Conservation (phyloP, 2,888 invertebrate genomes). For the Cyrtodaria siliqua region DNA sequence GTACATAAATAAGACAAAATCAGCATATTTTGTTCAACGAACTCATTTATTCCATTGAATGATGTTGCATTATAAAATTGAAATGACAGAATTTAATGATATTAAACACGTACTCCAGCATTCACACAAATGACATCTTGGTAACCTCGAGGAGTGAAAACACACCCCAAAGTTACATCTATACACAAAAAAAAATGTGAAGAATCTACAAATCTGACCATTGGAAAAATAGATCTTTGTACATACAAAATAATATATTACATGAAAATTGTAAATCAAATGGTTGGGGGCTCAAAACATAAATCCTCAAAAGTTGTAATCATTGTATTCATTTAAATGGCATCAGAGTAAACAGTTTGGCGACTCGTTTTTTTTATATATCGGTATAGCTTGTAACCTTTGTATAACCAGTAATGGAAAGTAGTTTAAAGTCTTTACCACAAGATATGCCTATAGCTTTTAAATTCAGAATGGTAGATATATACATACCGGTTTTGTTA, state of each 20-base stretch:
- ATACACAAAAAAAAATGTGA: conserved; percentile 39
- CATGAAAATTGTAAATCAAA: conserved; percentile 27
- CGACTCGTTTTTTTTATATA: too few relatives aligned
- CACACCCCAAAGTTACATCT: conserved; percentile 30
- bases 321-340: too few relatives aligned
- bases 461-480: not conserved
- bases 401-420: too few relatives aligned
- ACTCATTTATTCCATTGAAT: conserved; percentile 62
- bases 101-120: conserved; percentile 22
- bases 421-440: too few relatives aligned
- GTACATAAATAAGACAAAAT: too few relatives aligned
- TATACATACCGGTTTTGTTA: not conserved
- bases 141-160: conserved; percentile 2
- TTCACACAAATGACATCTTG: conserved; percentile 2
- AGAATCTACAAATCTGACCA: conserved; percentile 38
- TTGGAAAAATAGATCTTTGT: conserved; percentile 31
- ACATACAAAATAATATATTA: conserved; percentile 18
- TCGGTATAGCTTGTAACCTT: too few relatives aligned
- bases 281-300: too few relatives aligned
- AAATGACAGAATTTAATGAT: conserved; percentile 49
- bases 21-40: conserved; percentile 61
- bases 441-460: too few relatives aligned
- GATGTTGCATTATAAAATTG: conserved; percentile 45
- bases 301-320: too few relatives aligned
- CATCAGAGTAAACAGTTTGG: too few relatives aligned